A percentile compares a stretch with the other conserved stretches of the same genome.
phyloP scores from a whole-genome alignment of 2,888 invertebrate species.

The Cremastinae sp. region DNA sequence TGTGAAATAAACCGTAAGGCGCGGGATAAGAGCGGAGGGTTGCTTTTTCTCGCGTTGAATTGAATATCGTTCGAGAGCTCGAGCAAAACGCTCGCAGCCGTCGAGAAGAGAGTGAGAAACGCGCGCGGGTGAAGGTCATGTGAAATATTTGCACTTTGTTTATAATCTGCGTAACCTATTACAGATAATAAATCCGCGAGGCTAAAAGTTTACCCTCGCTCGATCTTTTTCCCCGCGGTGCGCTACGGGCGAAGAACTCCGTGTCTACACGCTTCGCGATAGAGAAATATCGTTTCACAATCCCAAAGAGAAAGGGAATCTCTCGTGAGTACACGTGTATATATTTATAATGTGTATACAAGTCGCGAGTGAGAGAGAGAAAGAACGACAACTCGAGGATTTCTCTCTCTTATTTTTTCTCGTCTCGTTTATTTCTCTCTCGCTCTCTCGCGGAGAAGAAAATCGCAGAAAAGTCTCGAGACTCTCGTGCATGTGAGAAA shows the following conservation, averaged over 20 bases:
- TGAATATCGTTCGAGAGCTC: no score
- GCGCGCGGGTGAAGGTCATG: slow-evolving; percentile 76
- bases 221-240: slow-evolving; percentile 23
- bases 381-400: slow-evolving; percentile 11
- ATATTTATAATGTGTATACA: slow-evolving; percentile 21
- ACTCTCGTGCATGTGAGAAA: slow-evolving; percentile 21
- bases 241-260: slow-evolving; percentile 2
- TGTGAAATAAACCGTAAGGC: no score
- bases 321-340: slow-evolving; percentile 45
- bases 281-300: slow-evolving; percentile 75
- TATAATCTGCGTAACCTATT: slow-evolving; percentile 77
- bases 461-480: slow-evolving; percentile 36
- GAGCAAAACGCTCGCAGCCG: slow-evolving; percentile 17
- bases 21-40: no score
- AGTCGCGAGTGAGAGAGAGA: neutral
- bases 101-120: slow-evolving; percentile 34
- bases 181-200: slow-evolving; percentile 75
- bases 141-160: slow-evolving; percentile 78
- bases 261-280: slow-evolving; percentile 61
- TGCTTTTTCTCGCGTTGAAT: no score
- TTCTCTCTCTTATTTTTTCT: slow-evolving; percentile 34
- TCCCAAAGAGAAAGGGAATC: slow-evolving; percentile 78
- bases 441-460: slow-evolving; percentile 27
- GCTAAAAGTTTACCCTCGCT: slow-evolving; percentile 53
- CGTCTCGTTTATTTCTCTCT: slow-evolving; percentile 34